Percentiles rank a stretch among this genome's conserved stretches.
Evolutionary conservation across 92 coral and sea anemone genomes (phyloP).

Genomic region (Blastomussa wellsi): DNA sequence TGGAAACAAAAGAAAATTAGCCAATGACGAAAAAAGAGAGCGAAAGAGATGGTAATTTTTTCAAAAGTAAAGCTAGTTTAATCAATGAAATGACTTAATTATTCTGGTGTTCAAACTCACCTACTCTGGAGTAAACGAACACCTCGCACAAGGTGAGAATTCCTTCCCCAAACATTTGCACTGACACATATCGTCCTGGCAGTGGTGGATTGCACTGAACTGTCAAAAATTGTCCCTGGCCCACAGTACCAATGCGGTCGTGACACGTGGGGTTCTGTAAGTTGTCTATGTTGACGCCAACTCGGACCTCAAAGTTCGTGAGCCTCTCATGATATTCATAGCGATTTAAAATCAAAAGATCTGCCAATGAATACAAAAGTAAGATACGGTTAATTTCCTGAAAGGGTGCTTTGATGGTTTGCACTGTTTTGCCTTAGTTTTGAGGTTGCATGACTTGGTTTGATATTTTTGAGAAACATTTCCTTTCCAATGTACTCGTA

Average conservation of each 20-base stretch:
- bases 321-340: constrained; percentile 75
- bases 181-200: constrained; percentile 93
- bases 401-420: not conserved
- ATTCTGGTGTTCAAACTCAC: constrained; percentile 31
- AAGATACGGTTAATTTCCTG: not conserved
- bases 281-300: constrained; percentile 72
- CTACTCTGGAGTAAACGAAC: constrained; percentile 89
- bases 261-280: constrained; percentile 85
- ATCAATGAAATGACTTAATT: no score
- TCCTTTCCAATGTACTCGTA: no score
- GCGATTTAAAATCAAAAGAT: constrained; percentile 84
- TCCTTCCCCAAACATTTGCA: constrained; percentile 96
- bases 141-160: constrained; percentile 90
- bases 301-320: constrained; percentile 90
- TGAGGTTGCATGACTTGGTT: not conserved
- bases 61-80: no score
- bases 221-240: constrained; percentile 80
- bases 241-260: constrained; percentile 86
- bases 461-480: no score
- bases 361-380: constrained; percentile 34
- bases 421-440: not conserved
- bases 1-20: not conserved
- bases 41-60: no score
- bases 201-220: constrained; percentile 91
- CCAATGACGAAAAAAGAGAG: no score